Evolutionary conservation across 2,888 invertebrate genomes (phyloP), one percentile per base, ranked within the genome.

Genomic region (Cheilosia impressa): DNA sequence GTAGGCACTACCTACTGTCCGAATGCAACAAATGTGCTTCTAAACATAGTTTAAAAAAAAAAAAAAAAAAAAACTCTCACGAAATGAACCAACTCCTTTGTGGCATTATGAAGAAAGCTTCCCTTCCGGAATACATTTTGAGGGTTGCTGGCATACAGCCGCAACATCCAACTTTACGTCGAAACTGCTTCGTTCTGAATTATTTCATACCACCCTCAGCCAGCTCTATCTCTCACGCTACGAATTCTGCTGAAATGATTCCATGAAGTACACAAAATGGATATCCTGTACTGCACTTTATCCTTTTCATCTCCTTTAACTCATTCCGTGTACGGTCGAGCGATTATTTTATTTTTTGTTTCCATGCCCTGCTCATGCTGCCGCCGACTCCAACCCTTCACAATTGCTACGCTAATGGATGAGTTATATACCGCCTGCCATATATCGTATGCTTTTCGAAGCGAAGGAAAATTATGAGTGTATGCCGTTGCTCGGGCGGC

Each of bases 221-320:
- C 31, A 31, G 31, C 34, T 55, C 24, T 13, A 50, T 2, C 31
- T 34, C 5, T 38, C 5, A 43, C n/a, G 17, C 6, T n/a, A 68
- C 57, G 69, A 63, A 75, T 73, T 41, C 55, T 72, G 66, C 58
- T 72, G 78, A 75, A 80, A 80, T 80, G 66, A 80, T 66, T 75
- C 60, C 63, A 75, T 78, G 75, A 62, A 80, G 69, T 80, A 80
- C 75, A 79, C 69, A 69, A 80, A 75, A 75, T 84, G 84, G 75
- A 79, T 84, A 79, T 79, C 69, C 79, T 75, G 80, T 66, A 43
- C 75, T 84, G 80, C 80, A 80, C 83, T 83, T 79, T 71, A 84
- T 84, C 80, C 75, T 71, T 84, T 79, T 79, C 79, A 79, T 84
- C 83, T 84, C 57, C 79, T 75, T 69, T 69, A 80, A 69, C 69